Evolutionary conservation across 1,140 invertebrate species (phyloP).

Genomic region (Zaprionus ghesquierei): DNA sequence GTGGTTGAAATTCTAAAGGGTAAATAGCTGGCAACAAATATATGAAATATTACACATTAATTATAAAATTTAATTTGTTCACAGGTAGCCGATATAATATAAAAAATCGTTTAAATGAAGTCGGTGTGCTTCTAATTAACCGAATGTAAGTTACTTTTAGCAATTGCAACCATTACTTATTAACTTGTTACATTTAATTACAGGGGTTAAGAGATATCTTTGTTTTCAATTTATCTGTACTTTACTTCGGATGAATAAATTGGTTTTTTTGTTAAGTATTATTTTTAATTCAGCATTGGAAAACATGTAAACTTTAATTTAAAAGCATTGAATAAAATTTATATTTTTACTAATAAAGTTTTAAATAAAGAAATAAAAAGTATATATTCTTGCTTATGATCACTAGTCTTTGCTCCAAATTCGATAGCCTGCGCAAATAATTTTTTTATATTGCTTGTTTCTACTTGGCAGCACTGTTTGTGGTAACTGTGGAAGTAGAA

Average conservation of each 20-base stretch:
- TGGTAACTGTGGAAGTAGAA: no score
- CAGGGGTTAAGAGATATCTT: neutral
- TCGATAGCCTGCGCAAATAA: no score
- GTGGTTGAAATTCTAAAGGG: slow-evolving; percentile 60
- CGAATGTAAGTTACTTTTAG: slow-evolving; percentile 1
- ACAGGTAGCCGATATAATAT: slow-evolving; percentile 44
- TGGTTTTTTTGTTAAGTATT: neutral
- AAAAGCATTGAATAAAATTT: neutral
- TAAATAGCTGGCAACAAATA: neutral
- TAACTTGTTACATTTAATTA: neutral
- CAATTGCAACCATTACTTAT: neutral
- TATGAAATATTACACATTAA: neutral
- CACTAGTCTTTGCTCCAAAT: no score
- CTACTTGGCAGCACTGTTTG: no score
- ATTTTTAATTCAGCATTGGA: neutral
- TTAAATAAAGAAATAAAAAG: neutral
- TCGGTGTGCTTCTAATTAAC: slow-evolving; percentile 44
- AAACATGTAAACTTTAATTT: neutral
- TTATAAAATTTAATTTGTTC: neutral
- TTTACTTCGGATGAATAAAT: neutral
- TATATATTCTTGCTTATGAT: no score
- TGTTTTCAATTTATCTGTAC: neutral
- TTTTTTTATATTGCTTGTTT: no score
- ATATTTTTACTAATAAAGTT: neutral
- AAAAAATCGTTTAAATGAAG: slow-evolving; percentile 33